Evolutionary conservation across 2,113 vertebrate species (phyloP).

Genomic region (Microtus montanus): DNA sequence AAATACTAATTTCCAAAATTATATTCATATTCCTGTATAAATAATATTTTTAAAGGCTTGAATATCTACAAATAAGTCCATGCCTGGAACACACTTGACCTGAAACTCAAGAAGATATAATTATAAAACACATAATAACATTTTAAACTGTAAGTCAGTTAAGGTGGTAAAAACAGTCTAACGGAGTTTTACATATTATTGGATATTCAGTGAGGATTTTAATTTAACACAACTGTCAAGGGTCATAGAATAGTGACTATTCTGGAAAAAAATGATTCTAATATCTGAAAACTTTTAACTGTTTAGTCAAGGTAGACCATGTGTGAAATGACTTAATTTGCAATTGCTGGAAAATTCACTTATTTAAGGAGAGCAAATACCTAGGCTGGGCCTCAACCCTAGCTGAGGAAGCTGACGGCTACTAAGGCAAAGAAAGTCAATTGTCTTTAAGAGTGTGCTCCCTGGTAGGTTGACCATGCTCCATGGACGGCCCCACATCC

Average conservation of each 20-base stretch:
- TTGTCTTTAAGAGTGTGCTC: not conserved
- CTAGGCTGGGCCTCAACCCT: not conserved
- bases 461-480: not conserved
- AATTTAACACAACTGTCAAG: slow-evolving; percentile 32
- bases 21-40: slow-evolving; percentile 14
- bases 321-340: slow-evolving; percentile 22
- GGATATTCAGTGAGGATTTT: slow-evolving; percentile 10
- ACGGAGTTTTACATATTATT: not conserved
- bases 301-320: slow-evolving; percentile 31
- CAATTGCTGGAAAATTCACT: slow-evolving; percentile 21
- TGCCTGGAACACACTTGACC: not conserved
- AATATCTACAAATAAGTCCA: not conserved
- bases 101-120: not conserved
- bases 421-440: too few species aligned
- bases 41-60: not conserved
- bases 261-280: slow-evolving; percentile 23
- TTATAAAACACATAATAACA: not conserved
- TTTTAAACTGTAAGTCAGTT: slow-evolving; percentile 15
- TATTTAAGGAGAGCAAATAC: slow-evolving; percentile 48
- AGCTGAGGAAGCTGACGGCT: not conserved
- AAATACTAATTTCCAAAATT: slow-evolving; percentile 25
- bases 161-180: not conserved
- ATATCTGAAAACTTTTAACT: slow-evolving; percentile 40
- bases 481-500: not conserved
- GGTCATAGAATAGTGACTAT: slow-evolving; percentile 1